A percentile compares a stretch with the other conserved stretches of the same genome.
These are phyloP conservation scores for Tridacna crocea DNA, from an alignment of 2,888 invertebrate genomes.

Conservation along the genomic window DNA sequence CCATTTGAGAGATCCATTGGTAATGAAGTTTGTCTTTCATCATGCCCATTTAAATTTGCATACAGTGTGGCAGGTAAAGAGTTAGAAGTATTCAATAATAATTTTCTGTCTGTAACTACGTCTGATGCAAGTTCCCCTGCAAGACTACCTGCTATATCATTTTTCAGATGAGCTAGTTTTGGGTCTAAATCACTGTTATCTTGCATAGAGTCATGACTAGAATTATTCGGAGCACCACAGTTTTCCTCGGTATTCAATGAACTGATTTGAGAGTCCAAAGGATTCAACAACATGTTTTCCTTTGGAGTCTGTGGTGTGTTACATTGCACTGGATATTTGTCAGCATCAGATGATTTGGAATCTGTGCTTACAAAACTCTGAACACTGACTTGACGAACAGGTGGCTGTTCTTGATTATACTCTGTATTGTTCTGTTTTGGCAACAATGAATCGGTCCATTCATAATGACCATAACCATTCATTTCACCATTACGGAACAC, in stretches of 20 bases:
- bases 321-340: constrained; percentile 61
- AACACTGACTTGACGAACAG: constrained; percentile 36
- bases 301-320: constrained; percentile 61
- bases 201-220: constrained; percentile 52
- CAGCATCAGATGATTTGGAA: constrained; percentile 38
- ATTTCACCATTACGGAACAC: constrained; percentile 25
- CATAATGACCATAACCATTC: constrained; percentile 48
- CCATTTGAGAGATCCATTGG: constrained; percentile 44
- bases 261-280: constrained; percentile 44
- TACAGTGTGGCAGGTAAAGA: constrained; percentile 52
- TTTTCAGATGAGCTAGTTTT: constrained; percentile 46
- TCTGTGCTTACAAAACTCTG: constrained; percentile 40
- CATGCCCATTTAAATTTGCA: constrained; percentile 19
- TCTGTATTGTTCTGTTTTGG: constrained; percentile 32
- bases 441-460: not conserved
- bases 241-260: not conserved
- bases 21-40: constrained; percentile 34
- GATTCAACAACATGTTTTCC: constrained; percentile 52
- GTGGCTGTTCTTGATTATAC: not conserved
- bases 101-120: not conserved
- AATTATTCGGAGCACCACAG: constrained; percentile 14
- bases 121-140: not conserved
- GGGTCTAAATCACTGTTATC: constrained; percentile 23
- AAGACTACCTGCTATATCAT: constrained; percentile 32
- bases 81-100: constrained; percentile 18